phyloP scores from a whole-genome alignment of 2,888 invertebrate species.

The Arctia plantaginis region DNA sequence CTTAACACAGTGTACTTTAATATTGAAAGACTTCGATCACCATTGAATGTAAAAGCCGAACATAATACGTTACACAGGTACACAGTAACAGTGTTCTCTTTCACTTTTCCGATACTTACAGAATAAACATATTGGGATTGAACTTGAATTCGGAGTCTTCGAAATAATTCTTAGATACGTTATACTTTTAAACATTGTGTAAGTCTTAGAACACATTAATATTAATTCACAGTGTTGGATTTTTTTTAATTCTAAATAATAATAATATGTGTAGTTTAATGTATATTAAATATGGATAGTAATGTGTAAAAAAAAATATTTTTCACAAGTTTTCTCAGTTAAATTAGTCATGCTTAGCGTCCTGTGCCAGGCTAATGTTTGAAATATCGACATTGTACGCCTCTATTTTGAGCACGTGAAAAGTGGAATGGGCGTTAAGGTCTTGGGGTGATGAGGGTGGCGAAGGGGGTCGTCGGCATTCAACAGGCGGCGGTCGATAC shows the following conservation, averaged over 20 bases:
- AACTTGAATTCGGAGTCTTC: neutral
- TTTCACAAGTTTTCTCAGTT: slow-evolving; percentile 31
- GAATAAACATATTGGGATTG: neutral
- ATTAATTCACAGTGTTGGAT: neutral
- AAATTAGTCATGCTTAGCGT: slow-evolving; percentile 66
- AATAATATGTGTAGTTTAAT: neutral
- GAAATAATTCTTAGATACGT: neutral
- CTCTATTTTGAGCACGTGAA: slow-evolving; percentile 86
- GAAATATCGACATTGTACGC: slow-evolving; percentile 83
- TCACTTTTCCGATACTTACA: neutral
- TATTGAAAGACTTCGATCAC: neutral
- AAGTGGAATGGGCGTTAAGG: slow-evolving; percentile 74
- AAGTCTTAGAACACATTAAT: neutral
- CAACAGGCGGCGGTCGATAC: slow-evolving; percentile 86
- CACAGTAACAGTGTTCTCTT: neutral
- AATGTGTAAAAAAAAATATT: neutral
- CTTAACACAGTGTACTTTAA: neutral
- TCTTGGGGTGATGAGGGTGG: slow-evolving; percentile 68
- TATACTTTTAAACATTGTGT: neutral
- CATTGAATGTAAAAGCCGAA: neutral
- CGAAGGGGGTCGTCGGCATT: slow-evolving; percentile 76
- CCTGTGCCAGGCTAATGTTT: slow-evolving; percentile 78
- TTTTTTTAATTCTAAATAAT: neutral
- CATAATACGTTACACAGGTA: neutral
- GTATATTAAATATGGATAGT: neutral